Evolutionary conservation across 1,140 invertebrate species (phyloP).

Genomic region (Aphis gossypii): DNA sequence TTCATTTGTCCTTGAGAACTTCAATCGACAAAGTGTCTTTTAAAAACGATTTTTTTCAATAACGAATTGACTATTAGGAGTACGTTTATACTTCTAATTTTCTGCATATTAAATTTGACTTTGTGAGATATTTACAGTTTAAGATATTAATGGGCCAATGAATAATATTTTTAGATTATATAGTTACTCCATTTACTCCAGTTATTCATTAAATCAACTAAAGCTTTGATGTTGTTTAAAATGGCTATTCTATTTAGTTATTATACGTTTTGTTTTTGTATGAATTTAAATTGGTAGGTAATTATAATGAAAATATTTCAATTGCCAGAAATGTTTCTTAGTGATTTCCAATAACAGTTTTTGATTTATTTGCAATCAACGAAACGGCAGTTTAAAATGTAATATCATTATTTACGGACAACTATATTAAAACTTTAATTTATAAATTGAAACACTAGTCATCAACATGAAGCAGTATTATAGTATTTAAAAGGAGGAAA

Average conservation of each 20-base stretch:
- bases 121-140: neutral
- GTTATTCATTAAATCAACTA: too few species aligned
- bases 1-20: neutral
- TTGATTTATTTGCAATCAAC: neutral
- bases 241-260: too few species aligned
- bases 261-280: too few species aligned
- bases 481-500: neutral
- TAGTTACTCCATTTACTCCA: neutral
- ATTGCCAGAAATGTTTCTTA: neutral
- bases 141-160: neutral
- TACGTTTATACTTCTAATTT: neutral
- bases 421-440: neutral
- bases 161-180: neutral
- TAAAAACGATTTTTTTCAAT: constrained; percentile 3
- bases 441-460: neutral
- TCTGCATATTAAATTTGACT: neutral
- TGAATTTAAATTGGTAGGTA: neutral
- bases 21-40: neutral
- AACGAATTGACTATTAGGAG: neutral
- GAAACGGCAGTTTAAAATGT: neutral
- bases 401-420: neutral
- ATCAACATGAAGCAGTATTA: neutral
- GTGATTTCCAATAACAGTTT: neutral
- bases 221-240: neutral
- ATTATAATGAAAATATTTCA: neutral